phyloP scores from a whole-genome alignment of 2,797 vertebrate genomes.

The Avahi laniger region DNA sequence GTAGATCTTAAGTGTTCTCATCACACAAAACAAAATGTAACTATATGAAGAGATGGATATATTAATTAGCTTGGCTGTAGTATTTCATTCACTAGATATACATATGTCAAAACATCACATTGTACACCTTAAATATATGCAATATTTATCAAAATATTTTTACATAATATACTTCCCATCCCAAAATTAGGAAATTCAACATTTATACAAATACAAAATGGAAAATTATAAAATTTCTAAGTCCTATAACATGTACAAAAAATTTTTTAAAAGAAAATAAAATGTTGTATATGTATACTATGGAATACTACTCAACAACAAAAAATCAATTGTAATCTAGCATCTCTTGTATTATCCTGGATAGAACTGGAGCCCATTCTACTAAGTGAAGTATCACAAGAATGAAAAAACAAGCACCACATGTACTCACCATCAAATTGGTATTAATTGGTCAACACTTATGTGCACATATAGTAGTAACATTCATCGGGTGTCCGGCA shows the following conservation, averaged over 20 bases:
- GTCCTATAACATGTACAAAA: background rate
- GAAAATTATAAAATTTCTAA: background rate
- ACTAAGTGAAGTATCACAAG: no score
- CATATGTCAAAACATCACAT: background rate
- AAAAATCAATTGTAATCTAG: no score
- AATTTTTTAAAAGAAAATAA: no score
- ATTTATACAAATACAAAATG: background rate
- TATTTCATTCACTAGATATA: background rate
- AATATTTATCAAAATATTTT: background rate
- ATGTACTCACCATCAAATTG: no score
- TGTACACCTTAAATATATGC: background rate
- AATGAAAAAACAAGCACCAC: no score
- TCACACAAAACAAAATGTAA: background rate
- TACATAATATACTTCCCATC: background rate
- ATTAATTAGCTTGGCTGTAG: background rate
- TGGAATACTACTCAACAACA: no score
- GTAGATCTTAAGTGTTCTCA: background rate
- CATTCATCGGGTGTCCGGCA: no score
- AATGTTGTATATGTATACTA: no score
- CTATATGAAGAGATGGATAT: background rate
- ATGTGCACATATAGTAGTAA: no score
- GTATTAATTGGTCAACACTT: no score
- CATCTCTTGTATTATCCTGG: no score
- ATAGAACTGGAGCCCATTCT: no score
- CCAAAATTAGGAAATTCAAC: background rate